Conservation (phyloP, 2,113 vertebrate species). For the Athene noctua region DNA sequence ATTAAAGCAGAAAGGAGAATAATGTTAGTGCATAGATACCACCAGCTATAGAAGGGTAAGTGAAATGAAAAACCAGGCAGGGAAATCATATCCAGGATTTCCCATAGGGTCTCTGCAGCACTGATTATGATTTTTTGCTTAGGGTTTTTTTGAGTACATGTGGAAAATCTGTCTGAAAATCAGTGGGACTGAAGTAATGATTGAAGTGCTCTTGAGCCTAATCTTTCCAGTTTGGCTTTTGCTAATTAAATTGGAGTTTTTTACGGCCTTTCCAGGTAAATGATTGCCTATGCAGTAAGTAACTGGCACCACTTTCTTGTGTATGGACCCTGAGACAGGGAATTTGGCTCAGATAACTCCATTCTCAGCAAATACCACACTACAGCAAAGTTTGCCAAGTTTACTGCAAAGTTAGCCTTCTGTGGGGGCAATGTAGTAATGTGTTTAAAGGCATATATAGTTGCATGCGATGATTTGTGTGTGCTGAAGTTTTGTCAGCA, state of each 20-base stretch:
- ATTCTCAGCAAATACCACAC: background rate
- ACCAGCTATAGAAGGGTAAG: background rate
- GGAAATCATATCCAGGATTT: background rate
- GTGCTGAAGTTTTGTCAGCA: background rate
- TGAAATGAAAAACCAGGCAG: slow-evolving; percentile 4
- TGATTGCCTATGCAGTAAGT: background rate
- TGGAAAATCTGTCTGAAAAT: background rate
- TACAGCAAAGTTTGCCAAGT: background rate
- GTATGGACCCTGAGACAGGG: background rate
- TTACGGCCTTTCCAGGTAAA: background rate
- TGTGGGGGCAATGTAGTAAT: background rate
- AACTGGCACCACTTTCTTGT: background rate
- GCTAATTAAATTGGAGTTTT: background rate
- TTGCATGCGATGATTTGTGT: background rate
- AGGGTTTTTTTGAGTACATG: background rate
- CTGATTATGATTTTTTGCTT: background rate
- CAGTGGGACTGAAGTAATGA: background rate
- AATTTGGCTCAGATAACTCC: background rate
- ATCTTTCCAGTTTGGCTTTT: background rate
- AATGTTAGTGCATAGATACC: slow-evolving; percentile 18
- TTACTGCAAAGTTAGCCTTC: background rate
- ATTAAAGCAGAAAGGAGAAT: slow-evolving; percentile 33
- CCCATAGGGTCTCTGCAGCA: background rate
- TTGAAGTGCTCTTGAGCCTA: background rate
- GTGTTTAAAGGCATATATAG: background rate